Conservation (phyloP, 2,888 invertebrate species). For the Polydrusus cervinus region DNA sequence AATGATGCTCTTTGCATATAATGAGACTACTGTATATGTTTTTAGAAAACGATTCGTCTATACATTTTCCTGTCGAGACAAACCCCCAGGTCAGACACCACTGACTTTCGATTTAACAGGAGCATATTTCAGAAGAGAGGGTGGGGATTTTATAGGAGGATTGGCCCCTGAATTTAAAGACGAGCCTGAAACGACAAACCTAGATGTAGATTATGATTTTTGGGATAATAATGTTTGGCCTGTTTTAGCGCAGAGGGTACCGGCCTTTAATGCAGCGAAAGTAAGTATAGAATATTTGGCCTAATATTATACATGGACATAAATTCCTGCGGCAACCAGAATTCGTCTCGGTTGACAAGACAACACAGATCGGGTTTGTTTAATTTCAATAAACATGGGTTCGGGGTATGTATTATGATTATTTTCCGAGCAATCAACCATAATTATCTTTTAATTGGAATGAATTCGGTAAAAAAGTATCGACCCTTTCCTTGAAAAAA, state of each 20-base stretch:
- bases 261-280: conserved; percentile 85
- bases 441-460: no score
- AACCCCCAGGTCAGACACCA: conserved; percentile 85
- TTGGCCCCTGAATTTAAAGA: conserved; percentile 79
- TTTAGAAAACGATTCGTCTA: conserved; percentile 87
- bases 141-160: conserved; percentile 88
- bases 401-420: no score
- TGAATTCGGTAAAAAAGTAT: no score
- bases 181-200: conserved; percentile 77
- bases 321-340: no score
- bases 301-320: no score
- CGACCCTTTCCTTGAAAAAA: no score
- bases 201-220: conserved; percentile 83
- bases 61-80: conserved; percentile 80
- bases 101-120: conserved; percentile 88
- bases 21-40: no score
- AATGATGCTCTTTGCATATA: no score
- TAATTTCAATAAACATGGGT: no score
- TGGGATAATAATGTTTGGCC: conserved; percentile 86
- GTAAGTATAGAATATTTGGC: conserved; percentile 71
- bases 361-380: no score
- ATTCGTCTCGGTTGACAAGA: no score
- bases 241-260: conserved; percentile 83
- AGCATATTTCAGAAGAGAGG: conserved; percentile 87
- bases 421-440: no score